Base-by-base conservation (phyloP, 2,113 vertebrate species). In the Bostrychus sinensis region DNA sequence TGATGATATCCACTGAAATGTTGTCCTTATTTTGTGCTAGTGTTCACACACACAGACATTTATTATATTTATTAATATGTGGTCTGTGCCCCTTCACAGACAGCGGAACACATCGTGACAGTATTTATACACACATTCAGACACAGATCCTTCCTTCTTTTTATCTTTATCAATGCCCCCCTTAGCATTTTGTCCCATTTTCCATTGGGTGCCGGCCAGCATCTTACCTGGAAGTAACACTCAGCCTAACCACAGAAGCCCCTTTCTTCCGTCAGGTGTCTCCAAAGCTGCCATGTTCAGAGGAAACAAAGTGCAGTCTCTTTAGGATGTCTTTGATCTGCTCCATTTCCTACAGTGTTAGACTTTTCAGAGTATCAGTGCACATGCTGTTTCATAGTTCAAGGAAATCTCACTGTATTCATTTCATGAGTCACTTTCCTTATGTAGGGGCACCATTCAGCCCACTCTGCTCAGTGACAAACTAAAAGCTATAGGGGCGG, bases 181-280 rank as follows among this genome's bases (percentile, higher is more conserved):
- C 53, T 66, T 39, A 28, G 66, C 63, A 61, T 72, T 79, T 80
- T 77, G 41, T 74, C 73, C 69, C 53, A 67, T 73, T 75, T 84
- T 84, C 81, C 85, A 72, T 2, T 74, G 79, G 75, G 64, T 10
- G 54, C 36, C 7, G 5, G 72, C 85, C 81, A 84, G 59, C 61
- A 70, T 45, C 50, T 39, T 68, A 77, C 79, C 80, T 83, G 77
- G 68, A 77, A 71, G 72, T 38, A 48, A 16, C 51, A 53, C 43
- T 11, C 42, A 77, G 42, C 19, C 81, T 61, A 81, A 84, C 82
- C 83, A 85, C 66, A 78, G 76, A 76, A 63, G 55, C 72, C 55
- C 56, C 77, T 86, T 84, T 74, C 82, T 84, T 73, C 10, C 62
- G 56, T 77, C 73, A 81, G 75, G 75, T 83, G 75, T 83, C 77